These are phyloP conservation scores for Epirrhoe alternata DNA, from an alignment of 2,888 invertebrate genomes.

Conservation along the genomic window DNA sequence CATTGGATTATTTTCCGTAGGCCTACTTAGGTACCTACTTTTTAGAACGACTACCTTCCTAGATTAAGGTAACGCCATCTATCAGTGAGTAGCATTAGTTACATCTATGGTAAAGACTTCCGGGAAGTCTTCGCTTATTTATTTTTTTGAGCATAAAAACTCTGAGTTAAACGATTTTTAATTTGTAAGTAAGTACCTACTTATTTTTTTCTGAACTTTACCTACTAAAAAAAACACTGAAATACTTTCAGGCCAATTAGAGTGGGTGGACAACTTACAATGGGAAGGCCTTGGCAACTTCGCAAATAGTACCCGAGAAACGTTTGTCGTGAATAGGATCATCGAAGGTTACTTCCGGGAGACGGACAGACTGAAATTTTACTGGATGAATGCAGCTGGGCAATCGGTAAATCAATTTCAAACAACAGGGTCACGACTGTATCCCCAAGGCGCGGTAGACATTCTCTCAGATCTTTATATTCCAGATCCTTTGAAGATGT, in stretches of 20 bases:
- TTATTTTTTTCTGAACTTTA: not conserved
- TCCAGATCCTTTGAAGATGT: too few relatives aligned
- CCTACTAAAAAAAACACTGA: conserved; percentile 4
- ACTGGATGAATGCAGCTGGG: conserved; percentile 91
- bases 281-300: conserved; percentile 87
- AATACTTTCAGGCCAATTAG: conserved; percentile 85
- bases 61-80: conserved; percentile 11
- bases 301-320: conserved; percentile 76
- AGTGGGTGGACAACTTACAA: conserved; percentile 89
- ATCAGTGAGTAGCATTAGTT: not conserved
- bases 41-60: too few relatives aligned
- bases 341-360: conserved; percentile 90
- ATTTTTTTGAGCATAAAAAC: not conserved
- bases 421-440: too few relatives aligned
- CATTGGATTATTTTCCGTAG: too few relatives aligned
- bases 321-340: conserved; percentile 83
- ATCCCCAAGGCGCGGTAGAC: too few relatives aligned
- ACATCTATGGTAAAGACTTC: not conserved
- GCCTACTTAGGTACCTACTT: too few relatives aligned
- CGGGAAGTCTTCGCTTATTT: too few relatives aligned
- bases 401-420: conserved; percentile 88
- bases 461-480: too few relatives aligned
- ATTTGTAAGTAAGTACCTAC: too few relatives aligned
- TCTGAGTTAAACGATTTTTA: too few relatives aligned
- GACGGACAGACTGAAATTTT: conserved; percentile 87